A percentile compares a stretch with the other conserved stretches of the same genome.
Evolutionary conservation across 92 coral and sea anemone genomes (phyloP).

Genomic region (Heteractis magnifica): DNA sequence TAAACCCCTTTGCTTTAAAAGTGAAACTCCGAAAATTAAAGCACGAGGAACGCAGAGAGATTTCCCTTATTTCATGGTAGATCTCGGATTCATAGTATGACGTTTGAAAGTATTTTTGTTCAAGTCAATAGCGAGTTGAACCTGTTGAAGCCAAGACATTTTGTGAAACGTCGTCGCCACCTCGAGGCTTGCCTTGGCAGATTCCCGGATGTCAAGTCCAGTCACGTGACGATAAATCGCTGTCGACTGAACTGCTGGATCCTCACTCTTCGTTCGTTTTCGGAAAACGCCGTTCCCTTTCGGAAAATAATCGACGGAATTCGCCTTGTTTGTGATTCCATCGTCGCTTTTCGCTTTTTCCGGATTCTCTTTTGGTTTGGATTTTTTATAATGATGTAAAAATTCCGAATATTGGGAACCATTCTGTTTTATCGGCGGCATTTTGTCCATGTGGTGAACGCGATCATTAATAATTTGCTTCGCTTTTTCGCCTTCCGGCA

Average conservation of each 20-base stretch:
- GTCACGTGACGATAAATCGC: conserved; percentile 72
- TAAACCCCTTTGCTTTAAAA: neutral
- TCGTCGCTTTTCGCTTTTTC: conserved; percentile 60
- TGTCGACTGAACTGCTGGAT: conserved; percentile 53
- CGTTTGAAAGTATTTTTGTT: conserved; percentile 84
- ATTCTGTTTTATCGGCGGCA: conserved; percentile 47
- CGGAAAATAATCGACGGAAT: neutral
- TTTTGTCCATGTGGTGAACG: conserved; percentile 16
- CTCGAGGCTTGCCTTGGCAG: conserved; percentile 82
- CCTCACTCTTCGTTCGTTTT: conserved; percentile 62
- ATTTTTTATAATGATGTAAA: conserved; percentile 12
- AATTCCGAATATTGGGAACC: conserved; percentile 13
- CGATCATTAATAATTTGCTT: conserved; percentile 6
- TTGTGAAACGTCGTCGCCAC: conserved; percentile 84
- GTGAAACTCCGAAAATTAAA: too few species aligned
- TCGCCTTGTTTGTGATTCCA: conserved; percentile 15
- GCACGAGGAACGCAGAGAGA: neutral
- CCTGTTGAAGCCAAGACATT: conserved; percentile 87
- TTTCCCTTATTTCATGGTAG: neutral
- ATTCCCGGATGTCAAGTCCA: conserved; percentile 72
- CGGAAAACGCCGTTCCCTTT: conserved; percentile 32
- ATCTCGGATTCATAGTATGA: conserved; percentile 27
- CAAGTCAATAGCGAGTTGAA: conserved; percentile 84
- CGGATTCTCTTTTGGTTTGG: conserved; percentile 22
- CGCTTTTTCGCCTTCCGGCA: neutral